These are phyloP conservation scores for Chrysolina oricalcia DNA, from an alignment of 2,888 invertebrate species.

Conservation along the genomic window DNA sequence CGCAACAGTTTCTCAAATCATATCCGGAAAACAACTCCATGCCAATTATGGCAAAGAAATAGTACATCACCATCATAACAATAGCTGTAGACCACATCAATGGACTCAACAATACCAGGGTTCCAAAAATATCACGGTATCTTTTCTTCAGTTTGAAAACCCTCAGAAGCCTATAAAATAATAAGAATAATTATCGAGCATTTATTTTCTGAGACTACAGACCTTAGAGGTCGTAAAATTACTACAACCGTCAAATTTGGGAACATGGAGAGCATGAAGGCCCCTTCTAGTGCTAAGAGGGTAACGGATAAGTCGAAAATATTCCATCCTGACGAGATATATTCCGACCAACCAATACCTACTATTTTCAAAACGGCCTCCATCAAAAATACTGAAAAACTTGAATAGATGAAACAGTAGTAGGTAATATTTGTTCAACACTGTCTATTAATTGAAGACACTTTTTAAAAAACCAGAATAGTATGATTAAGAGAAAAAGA, in stretches of 20 bases:
- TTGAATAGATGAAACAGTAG: neutral
- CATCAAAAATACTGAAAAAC: constrained; percentile 81
- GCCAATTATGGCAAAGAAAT: constrained; percentile 91
- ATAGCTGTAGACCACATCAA: constrained; percentile 88
- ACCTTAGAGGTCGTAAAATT: constrained; percentile 81
- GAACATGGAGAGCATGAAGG: constrained; percentile 79
- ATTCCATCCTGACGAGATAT: constrained; percentile 90
- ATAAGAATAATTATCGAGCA: neutral
- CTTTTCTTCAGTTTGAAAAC: constrained; percentile 87
- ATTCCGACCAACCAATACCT: constrained; percentile 81
- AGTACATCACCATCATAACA: constrained; percentile 89
- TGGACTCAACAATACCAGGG: constrained; percentile 76
- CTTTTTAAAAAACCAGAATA: no score
- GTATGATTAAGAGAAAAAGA: no score
- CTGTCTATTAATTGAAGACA: neutral
- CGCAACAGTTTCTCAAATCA: constrained; percentile 87
- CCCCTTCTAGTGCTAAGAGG: constrained; percentile 79
- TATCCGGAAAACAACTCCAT: constrained; percentile 89
- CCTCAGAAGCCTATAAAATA: constrained; percentile 72
- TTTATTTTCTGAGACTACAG: constrained; percentile 5
- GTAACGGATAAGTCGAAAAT: constrained; percentile 85
- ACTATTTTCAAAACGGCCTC: constrained; percentile 84
- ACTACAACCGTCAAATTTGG: constrained; percentile 83
- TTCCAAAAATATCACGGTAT: constrained; percentile 63
- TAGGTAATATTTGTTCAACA: neutral